Percentiles rank a stretch among this genome's conserved stretches.
phyloP scores from a whole-genome alignment of 1,140 invertebrate species.

The Ptiloglossa arizonensis region DNA sequence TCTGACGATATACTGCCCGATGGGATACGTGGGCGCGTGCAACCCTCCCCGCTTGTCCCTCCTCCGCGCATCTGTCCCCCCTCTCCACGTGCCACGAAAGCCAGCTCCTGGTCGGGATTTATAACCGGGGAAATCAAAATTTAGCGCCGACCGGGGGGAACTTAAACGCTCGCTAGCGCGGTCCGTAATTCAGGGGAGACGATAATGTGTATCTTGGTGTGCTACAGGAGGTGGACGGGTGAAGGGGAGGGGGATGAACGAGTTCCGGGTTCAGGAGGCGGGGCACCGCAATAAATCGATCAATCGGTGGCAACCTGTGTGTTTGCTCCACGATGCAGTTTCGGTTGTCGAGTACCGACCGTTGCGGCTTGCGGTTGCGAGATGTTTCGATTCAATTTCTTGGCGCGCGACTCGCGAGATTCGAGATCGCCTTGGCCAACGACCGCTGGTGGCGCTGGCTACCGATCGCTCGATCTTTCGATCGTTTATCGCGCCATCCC shows the following conservation, averaged over 20 bases:
- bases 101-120: neutral
- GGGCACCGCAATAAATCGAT: conserved; percentile 22
- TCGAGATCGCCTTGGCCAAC: neutral
- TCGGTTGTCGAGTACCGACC: neutral
- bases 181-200: neutral
- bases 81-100: neutral
- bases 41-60: too few relatives aligned
- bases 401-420: neutral
- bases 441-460: too few relatives aligned
- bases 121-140: conserved; percentile 15
- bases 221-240: neutral
- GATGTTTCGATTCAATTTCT: conserved; percentile 8
- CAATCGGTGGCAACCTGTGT: neutral
- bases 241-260: too few relatives aligned
- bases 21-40: neutral
- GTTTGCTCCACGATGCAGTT: conserved; percentile 7
- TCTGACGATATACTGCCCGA: conserved; percentile 57
- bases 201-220: conserved; percentile 14
- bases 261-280: neutral
- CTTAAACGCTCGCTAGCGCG: neutral
- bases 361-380: neutral
- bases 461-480: too few relatives aligned
- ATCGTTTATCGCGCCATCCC: too few relatives aligned
- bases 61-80: too few relatives aligned
- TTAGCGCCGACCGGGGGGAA: neutral